Conservation (phyloP, 2,113 vertebrate genomes). For the Theristicus caerulescens region DNA sequence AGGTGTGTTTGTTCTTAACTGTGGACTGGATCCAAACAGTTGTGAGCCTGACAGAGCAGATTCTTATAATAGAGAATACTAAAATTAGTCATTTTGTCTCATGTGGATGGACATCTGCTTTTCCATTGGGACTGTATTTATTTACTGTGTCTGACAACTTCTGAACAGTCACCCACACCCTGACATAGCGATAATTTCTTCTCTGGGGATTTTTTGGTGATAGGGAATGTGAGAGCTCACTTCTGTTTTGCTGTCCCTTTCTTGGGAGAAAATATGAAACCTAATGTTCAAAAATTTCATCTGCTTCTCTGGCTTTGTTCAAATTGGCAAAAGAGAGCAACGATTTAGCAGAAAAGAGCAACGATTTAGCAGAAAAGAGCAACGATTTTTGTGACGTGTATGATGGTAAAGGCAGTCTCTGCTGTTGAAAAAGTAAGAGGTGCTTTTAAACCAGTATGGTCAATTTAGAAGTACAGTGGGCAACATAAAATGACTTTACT, state of each 20-base stretch:
- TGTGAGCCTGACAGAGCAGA: neutral
- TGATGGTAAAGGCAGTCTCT: neutral
- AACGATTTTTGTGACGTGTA: neutral
- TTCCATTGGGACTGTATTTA: neutral
- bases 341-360: neutral
- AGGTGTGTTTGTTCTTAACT: neutral
- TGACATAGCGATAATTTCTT: neutral
- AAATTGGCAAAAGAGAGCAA: neutral
- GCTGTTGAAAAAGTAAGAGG: neutral
- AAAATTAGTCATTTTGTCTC: neutral
- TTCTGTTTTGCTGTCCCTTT: neutral
- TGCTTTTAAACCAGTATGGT: neutral
- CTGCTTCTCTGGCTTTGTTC: neutral
- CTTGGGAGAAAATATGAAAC: neutral
- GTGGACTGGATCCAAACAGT: neutral
- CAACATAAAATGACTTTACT: neutral
- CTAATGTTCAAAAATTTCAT: neutral
- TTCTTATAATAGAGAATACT: neutral
- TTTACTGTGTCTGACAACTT: neutral
- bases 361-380: neutral
- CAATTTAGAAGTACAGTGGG: neutral
- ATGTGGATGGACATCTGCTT: neutral
- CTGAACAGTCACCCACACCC: neutral
- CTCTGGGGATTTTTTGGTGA: neutral
- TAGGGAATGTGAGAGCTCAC: neutral